Evolutionary conservation across 2,797 vertebrate species (phyloP).

Genomic region (Urocyon cinereoargenteus): DNA sequence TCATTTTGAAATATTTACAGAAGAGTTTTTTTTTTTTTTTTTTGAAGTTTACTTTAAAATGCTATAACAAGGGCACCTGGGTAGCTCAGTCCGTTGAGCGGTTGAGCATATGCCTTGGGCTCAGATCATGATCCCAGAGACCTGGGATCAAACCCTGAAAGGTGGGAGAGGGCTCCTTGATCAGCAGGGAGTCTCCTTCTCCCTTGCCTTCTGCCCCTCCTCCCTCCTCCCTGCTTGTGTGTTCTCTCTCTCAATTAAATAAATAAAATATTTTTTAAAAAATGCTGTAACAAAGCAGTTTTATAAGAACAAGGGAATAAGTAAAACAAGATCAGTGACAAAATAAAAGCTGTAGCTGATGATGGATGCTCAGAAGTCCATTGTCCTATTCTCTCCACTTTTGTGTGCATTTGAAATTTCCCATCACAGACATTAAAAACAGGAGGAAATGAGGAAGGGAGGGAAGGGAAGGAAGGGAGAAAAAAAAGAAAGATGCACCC

Average conservation of each 20-base stretch:
- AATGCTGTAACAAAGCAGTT: neutral
- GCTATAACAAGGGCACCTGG: neutral
- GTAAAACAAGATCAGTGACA: neutral
- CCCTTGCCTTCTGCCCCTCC: neutral
- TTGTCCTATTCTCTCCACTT: neutral
- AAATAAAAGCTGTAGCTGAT: neutral
- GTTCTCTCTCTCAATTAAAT: neutral
- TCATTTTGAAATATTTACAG: neutral
- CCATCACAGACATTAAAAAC: neutral
- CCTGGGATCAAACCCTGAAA: neutral
- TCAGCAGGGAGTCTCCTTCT: neutral
- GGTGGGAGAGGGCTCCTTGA: neutral
- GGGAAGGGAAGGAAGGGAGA: neutral
- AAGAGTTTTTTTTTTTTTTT: neutral
- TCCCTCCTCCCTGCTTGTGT: neutral
- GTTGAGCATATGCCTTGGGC: neutral
- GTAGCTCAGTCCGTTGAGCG: neutral
- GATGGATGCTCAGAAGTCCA: neutral
- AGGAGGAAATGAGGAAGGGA: neutral
- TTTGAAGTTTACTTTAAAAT: slow-evolving; percentile 13
- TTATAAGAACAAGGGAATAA: neutral
- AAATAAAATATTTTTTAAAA: neutral
- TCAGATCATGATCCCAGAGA: neutral
- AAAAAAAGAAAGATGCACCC: neutral
- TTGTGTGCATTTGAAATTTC: neutral